Evolutionary conservation across 2,888 invertebrate genomes (phyloP).

Genomic region (Syritta pipiens): DNA sequence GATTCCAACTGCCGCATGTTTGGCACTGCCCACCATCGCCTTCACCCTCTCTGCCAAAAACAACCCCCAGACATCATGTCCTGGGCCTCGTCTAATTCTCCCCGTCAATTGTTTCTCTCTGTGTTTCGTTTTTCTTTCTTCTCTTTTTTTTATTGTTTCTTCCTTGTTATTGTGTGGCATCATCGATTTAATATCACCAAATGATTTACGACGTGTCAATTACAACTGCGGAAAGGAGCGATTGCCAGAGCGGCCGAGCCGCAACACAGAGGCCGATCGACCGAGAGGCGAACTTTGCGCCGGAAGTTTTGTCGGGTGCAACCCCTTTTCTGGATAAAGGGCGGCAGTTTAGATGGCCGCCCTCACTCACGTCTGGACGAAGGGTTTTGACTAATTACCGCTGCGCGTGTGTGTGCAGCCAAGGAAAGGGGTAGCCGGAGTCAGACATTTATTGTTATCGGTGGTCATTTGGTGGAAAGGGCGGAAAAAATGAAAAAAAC

Average conservation of each 20-base stretch:
- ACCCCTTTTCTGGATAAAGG: slow-evolving; percentile 25
- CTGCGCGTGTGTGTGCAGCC: slow-evolving; percentile 30
- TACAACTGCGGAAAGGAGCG: slow-evolving; percentile 67
- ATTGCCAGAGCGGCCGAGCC: slow-evolving; percentile 43
- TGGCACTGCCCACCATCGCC: slow-evolving; percentile 27
- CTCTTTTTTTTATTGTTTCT: slow-evolving; percentile 37
- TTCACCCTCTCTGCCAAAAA: not conserved
- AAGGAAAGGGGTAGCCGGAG: slow-evolving; percentile 16
- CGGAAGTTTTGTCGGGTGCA: slow-evolving; percentile 12
- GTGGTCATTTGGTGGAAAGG: slow-evolving; percentile 45
- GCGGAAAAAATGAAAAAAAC: too few relatives aligned
- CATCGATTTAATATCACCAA: slow-evolving; percentile 66
- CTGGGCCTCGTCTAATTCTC: not conserved
- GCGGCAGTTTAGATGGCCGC: slow-evolving; percentile 54
- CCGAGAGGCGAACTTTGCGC: not conserved
- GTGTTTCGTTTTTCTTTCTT: slow-evolving; percentile 5
- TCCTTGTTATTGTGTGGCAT: slow-evolving; percentile 55
- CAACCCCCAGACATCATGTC: slow-evolving; percentile 34
- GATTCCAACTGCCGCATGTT: not conserved
- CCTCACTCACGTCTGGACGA: slow-evolving; percentile 45
- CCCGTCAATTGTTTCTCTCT: not conserved
- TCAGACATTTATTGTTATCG: slow-evolving; percentile 52
- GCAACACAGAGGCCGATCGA: not conserved
- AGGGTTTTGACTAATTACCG: slow-evolving; percentile 64
- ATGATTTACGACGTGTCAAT: slow-evolving; percentile 70